These are phyloP conservation scores for Neodiprion fabricii DNA, from an alignment of 1,140 invertebrate species.

Conservation along the genomic window DNA sequence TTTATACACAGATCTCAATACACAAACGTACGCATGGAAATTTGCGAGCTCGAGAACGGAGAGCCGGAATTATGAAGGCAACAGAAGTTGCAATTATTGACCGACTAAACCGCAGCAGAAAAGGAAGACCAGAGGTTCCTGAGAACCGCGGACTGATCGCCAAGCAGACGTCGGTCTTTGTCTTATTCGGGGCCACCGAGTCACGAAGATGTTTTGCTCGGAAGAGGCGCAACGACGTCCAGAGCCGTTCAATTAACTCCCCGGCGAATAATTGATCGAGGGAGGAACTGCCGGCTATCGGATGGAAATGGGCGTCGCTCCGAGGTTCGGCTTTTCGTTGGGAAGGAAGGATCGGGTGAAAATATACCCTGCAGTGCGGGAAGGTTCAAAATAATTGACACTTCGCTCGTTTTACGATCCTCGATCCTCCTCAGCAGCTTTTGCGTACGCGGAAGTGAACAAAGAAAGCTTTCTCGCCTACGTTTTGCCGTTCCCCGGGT, in stretches of 20 bases:
- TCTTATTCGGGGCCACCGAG: neutral
- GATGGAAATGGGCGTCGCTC: neutral
- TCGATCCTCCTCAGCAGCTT: neutral
- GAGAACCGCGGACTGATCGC: neutral
- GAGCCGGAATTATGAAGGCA: neutral
- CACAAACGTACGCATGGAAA: too few species aligned
- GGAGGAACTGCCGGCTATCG: neutral
- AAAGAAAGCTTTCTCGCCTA: too few species aligned
- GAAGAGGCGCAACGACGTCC: neutral
- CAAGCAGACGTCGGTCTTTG: neutral
- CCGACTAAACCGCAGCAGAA: neutral
- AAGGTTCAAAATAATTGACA: neutral
- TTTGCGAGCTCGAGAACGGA: too few species aligned
- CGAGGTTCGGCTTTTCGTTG: neutral
- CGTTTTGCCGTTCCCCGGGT: too few species aligned
- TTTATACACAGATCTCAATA: too few species aligned
- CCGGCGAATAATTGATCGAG: neutral
- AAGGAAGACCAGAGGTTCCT: neutral
- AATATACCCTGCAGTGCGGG: neutral
- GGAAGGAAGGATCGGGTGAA: neutral
- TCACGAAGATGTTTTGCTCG: neutral
- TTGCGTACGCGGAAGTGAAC: too few species aligned
- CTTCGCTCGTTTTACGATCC: neutral
- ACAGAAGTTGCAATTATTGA: conserved; percentile 6
- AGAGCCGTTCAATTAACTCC: neutral